These are phyloP conservation scores for Chironex yamaguchii DNA, from an alignment of 30 jellyfish, hydroid and myxozoan species.

Conservation along the genomic window DNA sequence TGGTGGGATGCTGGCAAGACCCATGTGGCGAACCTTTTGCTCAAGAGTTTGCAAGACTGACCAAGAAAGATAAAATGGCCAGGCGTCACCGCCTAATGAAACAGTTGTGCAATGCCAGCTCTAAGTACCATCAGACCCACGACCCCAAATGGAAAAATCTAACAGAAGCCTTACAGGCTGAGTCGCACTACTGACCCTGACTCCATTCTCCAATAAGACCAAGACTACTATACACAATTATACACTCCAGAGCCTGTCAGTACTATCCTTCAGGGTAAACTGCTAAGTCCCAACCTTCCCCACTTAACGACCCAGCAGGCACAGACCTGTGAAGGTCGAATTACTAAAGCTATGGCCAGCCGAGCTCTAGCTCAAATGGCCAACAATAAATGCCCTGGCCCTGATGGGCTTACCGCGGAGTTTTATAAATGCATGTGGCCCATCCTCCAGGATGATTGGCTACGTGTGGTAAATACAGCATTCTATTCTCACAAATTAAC, in stretches of 20 bases:
- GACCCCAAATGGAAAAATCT: conserved; percentile 17
- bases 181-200: background rate
- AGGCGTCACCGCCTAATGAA: too few species aligned
- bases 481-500: too few species aligned
- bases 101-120: conserved; percentile 1
- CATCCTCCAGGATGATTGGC: too few species aligned
- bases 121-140: background rate
- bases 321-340: background rate
- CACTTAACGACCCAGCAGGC: background rate
- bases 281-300: background rate
- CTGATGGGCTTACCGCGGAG: conserved; percentile 2
- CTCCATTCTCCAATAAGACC: conserved; percentile 1
- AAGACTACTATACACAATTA: background rate
- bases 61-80: too few species aligned
- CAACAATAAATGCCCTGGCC: background rate
- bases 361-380: background rate
- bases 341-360: background rate
- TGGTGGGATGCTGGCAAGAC: too few species aligned
- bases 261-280: background rate
- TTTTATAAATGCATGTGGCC: conserved; percentile 2
- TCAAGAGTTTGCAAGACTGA: too few species aligned
- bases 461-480: too few species aligned
- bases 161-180: conserved; percentile 8
- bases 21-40: too few species aligned
- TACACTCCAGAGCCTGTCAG: conserved; percentile 18